A percentile compares a stretch with the other conserved stretches of the same genome.
Conservation (phyloP, 2,113 vertebrate species). For the Protobothrops flavoviridis region DNA sequence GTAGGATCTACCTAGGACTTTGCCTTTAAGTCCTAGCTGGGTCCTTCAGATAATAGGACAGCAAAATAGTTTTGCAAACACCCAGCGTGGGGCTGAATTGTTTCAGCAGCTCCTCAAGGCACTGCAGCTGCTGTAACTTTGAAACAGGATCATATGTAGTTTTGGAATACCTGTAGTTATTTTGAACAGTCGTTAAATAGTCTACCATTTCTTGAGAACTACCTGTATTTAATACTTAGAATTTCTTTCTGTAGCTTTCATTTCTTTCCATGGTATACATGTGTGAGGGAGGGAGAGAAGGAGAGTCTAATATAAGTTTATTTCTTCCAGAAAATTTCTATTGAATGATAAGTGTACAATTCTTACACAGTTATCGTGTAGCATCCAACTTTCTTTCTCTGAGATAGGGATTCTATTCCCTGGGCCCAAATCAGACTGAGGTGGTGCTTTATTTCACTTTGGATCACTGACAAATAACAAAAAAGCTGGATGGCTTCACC, state of each 20-base stretch:
- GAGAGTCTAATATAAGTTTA: not conserved
- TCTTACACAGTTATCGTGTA: not conserved
- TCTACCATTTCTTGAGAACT: too few species aligned
- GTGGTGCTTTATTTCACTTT: not conserved
- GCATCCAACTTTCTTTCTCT: not conserved
- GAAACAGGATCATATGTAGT: not conserved
- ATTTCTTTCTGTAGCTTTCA: not conserved
- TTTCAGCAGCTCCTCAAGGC: not conserved
- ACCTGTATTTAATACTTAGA: not conserved
- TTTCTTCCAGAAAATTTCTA: not conserved
- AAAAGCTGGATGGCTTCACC: not conserved
- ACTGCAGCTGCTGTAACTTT: not conserved
- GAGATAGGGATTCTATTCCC: not conserved
- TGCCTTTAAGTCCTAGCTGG: not conserved
- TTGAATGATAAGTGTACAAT: not conserved
- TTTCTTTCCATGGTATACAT: not conserved
- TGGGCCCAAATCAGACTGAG: not conserved
- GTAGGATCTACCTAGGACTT: not conserved
- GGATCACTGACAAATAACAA: not conserved
- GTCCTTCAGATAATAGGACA: not conserved
- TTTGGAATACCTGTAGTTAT: not conserved
- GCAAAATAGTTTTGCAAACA: not conserved
- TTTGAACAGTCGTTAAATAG: not conserved
- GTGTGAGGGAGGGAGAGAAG: not conserved
- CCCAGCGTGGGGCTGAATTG: not conserved